Evolutionary conservation across 1,140 invertebrate genomes (phyloP).

Genomic region (Drosophila lini): DNA sequence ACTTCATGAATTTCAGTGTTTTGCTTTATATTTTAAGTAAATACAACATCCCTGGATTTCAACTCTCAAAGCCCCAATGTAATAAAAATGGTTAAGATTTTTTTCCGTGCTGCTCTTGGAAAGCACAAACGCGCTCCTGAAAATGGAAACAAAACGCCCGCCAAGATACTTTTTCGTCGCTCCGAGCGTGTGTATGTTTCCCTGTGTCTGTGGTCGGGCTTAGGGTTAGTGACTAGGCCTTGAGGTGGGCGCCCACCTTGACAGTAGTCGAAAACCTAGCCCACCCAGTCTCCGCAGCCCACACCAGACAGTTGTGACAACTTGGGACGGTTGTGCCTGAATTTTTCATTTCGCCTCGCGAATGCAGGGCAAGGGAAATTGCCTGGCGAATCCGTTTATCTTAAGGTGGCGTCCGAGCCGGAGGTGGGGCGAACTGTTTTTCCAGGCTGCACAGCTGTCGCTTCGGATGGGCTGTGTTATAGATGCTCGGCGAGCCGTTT

Average conservation of each 20-base stretch:
- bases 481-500: constrained; percentile 52
- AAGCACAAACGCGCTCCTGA: constrained; percentile 39
- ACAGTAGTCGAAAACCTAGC: constrained; percentile 56
- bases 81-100: neutral
- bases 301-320: constrained; percentile 15
- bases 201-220: constrained; percentile 26
- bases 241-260: constrained; percentile 56
- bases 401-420: neutral
- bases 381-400: constrained; percentile 45
- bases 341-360: constrained; percentile 44
- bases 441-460: constrained; percentile 31
- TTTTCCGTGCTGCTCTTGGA: neutral
- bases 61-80: neutral
- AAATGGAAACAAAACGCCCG: constrained; percentile 51
- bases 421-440: constrained; percentile 8
- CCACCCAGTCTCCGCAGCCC: constrained; percentile 7
- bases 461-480: constrained; percentile 28
- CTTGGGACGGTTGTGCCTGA: constrained; percentile 20
- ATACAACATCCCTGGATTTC: neutral
- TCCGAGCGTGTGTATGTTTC: constrained; percentile 3
- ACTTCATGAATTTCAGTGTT: neutral
- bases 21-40: no score
- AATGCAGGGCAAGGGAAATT: constrained; percentile 19
- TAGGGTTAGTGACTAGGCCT: constrained; percentile 52
- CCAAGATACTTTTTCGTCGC: constrained; percentile 57